These are phyloP conservation scores for Cichlasoma orientale DNA, from an alignment of 2,797 vertebrate genomes.

Conservation along the genomic window DNA sequence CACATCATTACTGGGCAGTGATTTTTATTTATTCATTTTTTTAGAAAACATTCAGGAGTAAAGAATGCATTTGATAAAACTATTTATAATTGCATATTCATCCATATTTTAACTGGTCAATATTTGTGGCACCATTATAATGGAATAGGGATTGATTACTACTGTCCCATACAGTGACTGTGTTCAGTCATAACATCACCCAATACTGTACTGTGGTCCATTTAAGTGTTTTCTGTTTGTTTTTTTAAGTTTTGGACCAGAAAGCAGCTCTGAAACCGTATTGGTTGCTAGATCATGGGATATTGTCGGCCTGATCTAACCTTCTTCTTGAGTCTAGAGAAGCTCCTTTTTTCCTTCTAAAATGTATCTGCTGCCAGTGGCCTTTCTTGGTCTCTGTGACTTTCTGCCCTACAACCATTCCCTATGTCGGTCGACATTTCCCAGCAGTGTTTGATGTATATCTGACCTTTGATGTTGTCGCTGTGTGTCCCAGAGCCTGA, in stretches of 20 bases:
- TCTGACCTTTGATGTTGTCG: constrained; percentile 87
- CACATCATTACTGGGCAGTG: background rate
- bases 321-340: background rate
- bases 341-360: constrained; percentile 10
- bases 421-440: constrained; percentile 74
- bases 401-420: constrained; percentile 43
- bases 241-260: background rate
- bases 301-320: background rate
- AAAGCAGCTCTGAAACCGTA: background rate
- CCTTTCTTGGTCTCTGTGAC: constrained; percentile 29
- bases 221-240: background rate
- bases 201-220: background rate
- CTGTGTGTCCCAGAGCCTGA: constrained; percentile 71
- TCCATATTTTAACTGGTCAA: background rate
- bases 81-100: background rate
- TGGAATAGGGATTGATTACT: background rate
- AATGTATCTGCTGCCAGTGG: constrained; percentile 22
- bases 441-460: constrained; percentile 82
- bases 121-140: background rate
- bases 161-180: background rate
- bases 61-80: background rate
- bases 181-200: background rate
- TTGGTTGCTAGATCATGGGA: background rate
- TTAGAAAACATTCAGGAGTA: background rate
- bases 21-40: background rate